Conservation (phyloP, 1,140 invertebrate species). For the Formica selysi region DNA sequence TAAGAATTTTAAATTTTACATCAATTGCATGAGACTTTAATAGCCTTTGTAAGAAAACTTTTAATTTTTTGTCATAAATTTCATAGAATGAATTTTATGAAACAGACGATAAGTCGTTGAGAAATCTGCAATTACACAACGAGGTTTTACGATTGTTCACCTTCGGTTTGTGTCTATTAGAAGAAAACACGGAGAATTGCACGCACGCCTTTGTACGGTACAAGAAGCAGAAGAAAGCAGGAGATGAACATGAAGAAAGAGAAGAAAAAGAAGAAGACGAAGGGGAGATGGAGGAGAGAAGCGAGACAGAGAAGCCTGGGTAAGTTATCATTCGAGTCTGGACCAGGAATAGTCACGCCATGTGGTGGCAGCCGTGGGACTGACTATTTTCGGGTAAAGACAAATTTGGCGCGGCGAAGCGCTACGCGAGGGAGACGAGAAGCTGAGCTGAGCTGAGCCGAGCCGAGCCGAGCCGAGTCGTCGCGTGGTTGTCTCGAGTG, state of each 20-base stretch:
- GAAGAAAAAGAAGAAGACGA: background rate
- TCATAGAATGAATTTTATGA: background rate
- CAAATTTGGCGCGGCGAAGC: constrained; percentile 90
- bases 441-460: constrained; percentile 38
- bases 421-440: constrained; percentile 71
- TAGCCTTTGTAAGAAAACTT: background rate
- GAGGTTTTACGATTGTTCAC: background rate
- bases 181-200: constrained; percentile 24
- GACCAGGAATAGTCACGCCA: constrained; percentile 83
- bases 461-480: constrained; percentile 19
- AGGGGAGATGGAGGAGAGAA: constrained; percentile 2
- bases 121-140: background rate
- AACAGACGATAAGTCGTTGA: background rate
- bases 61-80: constrained; percentile 6
- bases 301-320: constrained; percentile 71
- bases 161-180: constrained; percentile 26
- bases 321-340: constrained; percentile 78
- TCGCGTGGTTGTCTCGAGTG: constrained; percentile 79
- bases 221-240: constrained; percentile 44
- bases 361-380: constrained; percentile 87
- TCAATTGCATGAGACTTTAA: background rate
- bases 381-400: constrained; percentile 93
- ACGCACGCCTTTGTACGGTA: constrained; percentile 60
- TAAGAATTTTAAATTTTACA: constrained; percentile 8
- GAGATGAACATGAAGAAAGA: constrained; percentile 28